Percentiles rank a stretch among this genome's conserved stretches.
phyloP scores from a whole-genome alignment of 2,888 invertebrate genomes.

The Cerceris ruficornis region DNA sequence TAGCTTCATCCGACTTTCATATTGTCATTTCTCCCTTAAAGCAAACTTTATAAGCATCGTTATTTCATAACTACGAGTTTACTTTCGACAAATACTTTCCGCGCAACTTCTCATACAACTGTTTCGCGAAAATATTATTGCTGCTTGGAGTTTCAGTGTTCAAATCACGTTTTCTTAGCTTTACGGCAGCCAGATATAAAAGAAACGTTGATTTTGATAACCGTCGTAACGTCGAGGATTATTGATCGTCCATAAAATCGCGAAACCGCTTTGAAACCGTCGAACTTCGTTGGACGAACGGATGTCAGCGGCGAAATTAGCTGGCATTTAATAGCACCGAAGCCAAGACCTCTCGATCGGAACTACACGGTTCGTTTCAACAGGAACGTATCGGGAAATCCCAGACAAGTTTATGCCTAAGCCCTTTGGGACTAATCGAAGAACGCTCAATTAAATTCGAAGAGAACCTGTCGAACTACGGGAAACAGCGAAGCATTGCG shows the following conservation, averaged over 20 bases:
- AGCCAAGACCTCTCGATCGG: slow-evolving; percentile 19
- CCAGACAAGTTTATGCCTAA: slow-evolving; percentile 35
- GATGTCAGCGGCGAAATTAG: slow-evolving; percentile 9
- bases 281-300: neutral
- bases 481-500: slow-evolving; percentile 21
- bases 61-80: neutral
- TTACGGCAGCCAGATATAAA: neutral
- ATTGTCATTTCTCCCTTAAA: slow-evolving; percentile 25
- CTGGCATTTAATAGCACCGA: slow-evolving; percentile 28
- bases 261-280: neutral
- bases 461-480: slow-evolving; percentile 21
- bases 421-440: slow-evolving; percentile 18
- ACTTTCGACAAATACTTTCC: slow-evolving; percentile 1
- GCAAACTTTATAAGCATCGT: slow-evolving; percentile 9
- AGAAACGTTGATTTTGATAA: neutral
- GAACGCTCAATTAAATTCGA: slow-evolving; percentile 38
- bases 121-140: slow-evolving; percentile 16
- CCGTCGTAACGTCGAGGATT: neutral
- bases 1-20: slow-evolving; percentile 20
- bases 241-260: neutral
- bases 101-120: neutral
- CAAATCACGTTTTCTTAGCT: neutral
- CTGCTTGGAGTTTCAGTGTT: neutral
- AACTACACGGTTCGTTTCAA: slow-evolving; percentile 20
- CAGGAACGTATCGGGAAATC: slow-evolving; percentile 41